Base-by-base conservation (phyloP, 2,888 invertebrate species). In the Polydrusus tereticollis region DNA sequence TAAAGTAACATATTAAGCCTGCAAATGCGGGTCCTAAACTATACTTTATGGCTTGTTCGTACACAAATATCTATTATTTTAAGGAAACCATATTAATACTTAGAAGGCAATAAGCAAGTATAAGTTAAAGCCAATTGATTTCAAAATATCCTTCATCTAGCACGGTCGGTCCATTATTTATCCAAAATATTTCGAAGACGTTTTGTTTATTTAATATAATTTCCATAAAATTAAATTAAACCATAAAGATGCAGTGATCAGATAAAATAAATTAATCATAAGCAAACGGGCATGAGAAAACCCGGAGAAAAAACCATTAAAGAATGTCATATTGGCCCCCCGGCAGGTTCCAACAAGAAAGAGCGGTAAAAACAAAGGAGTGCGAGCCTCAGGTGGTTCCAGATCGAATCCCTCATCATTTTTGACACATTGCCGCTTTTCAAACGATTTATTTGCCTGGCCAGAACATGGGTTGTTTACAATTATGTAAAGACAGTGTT, bases 391-490 rank as follows among this genome's bases (percentile, higher is more conserved):
- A 80, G 82, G 82, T 82, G 81, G 81, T 82, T 80, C 78, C 72
- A 77, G 80, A 80, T 81, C 79, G 79, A 80, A 81, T 81, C 82
- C 82, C 82, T 82, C 82, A 78, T 82, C 82, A 82, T 80, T 79
- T 80, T 78, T 82, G 82, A 82, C 82, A 79, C 79, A 69, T 65
- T 75, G 75, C 75, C 75, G 55, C 71, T 68, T 76, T 78, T 76
- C 73, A 72, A 79, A 80, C 80, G 79, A 82, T 82, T 82, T 82
- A 82, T 82, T 81, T 80, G 77, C 78, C 75, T 76, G 78, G 79
- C 80, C 77, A 74, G 76, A 77, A 78, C 78, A 82, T 76, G 79
- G 77, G 78, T 80, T n/a, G n/a, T n/a, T 81, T 81, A 82, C 82
- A 82, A 82, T 82, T 81, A 80, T 70, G 62, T 62, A 62, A 62